Conservation (phyloP, 2,113 vertebrate genomes). For the Solea solea region DNA sequence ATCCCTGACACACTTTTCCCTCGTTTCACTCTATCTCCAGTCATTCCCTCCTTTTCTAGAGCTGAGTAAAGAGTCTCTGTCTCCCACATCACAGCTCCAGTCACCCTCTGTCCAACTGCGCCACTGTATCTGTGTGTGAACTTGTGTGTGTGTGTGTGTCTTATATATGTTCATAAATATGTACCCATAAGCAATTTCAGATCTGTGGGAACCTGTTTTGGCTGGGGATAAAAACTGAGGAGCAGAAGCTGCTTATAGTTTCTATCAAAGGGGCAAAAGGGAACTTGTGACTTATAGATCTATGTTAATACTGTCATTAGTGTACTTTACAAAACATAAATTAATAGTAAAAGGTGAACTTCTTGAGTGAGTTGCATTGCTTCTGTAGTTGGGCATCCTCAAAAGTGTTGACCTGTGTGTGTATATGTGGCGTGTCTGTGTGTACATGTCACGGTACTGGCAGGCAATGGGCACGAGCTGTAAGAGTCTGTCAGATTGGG, state of each 20-base stretch:
- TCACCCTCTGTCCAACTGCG: slow-evolving; percentile 74
- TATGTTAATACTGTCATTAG: slow-evolving; percentile 76
- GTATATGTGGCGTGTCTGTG: slow-evolving; percentile 29
- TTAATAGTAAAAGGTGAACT: slow-evolving; percentile 67
- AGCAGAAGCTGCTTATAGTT: slow-evolving; percentile 62
- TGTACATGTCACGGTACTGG: slow-evolving; percentile 52
- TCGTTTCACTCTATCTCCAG: slow-evolving; percentile 59
- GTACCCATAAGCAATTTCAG: slow-evolving; percentile 46
- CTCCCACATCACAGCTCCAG: slow-evolving; percentile 70
- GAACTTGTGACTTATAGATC: slow-evolving; percentile 52
- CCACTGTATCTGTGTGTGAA: slow-evolving; percentile 43
- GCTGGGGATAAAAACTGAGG: slow-evolving; percentile 54
- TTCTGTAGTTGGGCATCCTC: slow-evolving; percentile 57
- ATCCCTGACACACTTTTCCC: slow-evolving; percentile 38
- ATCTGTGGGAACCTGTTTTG: slow-evolving; percentile 62
- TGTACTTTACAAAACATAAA: slow-evolving; percentile 80
- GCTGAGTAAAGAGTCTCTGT: slow-evolving; percentile 78
- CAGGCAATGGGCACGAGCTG: slow-evolving; percentile 67
- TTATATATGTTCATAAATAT: background rate
- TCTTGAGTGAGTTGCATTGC: slow-evolving; percentile 58
- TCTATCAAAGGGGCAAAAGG: slow-evolving; percentile 35
- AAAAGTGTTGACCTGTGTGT: slow-evolving; percentile 50
- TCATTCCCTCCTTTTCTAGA: slow-evolving; percentile 61
- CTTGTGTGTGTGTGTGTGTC: slow-evolving; percentile 37
- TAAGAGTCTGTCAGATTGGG: slow-evolving; percentile 63